Base-by-base conservation (phyloP, 53 echinoderm and acorn worm genomes). In the Actinopyga echinites region DNA sequence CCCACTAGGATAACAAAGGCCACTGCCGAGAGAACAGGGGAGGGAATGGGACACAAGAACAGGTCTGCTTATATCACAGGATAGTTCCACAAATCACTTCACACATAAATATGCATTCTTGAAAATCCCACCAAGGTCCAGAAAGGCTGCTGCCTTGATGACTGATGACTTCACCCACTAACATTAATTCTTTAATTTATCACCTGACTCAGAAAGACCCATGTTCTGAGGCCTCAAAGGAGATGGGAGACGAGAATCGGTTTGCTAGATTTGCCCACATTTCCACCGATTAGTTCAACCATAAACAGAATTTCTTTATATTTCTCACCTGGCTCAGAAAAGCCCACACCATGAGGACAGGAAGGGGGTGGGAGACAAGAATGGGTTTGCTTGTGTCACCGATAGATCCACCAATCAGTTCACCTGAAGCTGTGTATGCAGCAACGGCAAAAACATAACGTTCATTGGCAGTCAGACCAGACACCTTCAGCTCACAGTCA, bases 361-460 rank as follows among this genome's bases (percentile, higher is more conserved):
- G 92, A 30, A 97, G 78, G 1, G 97, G 93, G 73, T 97, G 97
- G 0, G 94, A 92, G 0, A 92, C 88, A 62, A 97, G 88, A 49
- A 97, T 90, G 13, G 97, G 90, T 69, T 93, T 92, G 30, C 94
- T 92, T 30, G 93, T 96, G 61, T 92, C 90, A 2, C 94, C 97
- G 61, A 97, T 92, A 77, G 92, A 81, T 12, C 88, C 89, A 25
- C 97, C 97, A 36, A 97, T 94, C 86, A 97, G 86, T 61, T 88
- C 59, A 20, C 97, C 97, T 56, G 90, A 83, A 20, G 82, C 97
- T 1, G 93, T 94, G 86, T 97, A 97, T 0, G 97, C 97, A 30
- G 97, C 97, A 42, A 97, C 97, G 29, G 97, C 97, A 94, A 97
- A 97, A 53, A 97, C 94, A 57, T 94, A 97, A 28, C 92, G 92